Base-by-base conservation (phyloP, 1,140 invertebrate genomes). In the Campoletis sonorensis region DNA sequence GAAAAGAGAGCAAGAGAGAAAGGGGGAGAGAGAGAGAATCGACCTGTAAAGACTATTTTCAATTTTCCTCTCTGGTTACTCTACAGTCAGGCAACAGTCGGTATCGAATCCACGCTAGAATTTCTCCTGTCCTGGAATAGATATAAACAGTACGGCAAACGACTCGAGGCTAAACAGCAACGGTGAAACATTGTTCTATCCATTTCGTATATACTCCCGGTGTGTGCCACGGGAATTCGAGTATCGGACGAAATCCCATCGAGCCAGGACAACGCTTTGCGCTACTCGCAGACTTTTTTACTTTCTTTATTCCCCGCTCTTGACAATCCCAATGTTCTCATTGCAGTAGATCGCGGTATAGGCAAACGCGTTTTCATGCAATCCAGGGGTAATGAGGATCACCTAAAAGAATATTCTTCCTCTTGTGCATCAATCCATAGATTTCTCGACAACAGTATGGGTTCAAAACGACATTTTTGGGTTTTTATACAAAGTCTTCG, bases 221-320 rank as follows among this genome's bases (percentile, higher is more conserved):
- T 64, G 21, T n/a, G n/a, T n/a, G 18, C 49, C 58, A 21, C 58
- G 61, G 61, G 8, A 64, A 23, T 64, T 64, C 61, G n/a, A 15
- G 61, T 27, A 27, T 64, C 23, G 61, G 23, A 2, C 58, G 58
- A 64, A 64, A 64, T 64, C 61, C 61, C 61, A 64, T 26, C 4
- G 61, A 64, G 26, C n/a, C 61, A 64, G 61, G 26, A 64, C 61
- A 64, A 64, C 61, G 61, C 27, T 64, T 64, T 64, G 26, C 23
- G 26, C 61, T 58, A 64, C 21, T 27, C 21, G 61, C n/a, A 64
- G 23, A 23, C 23, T 64, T 64, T 64, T 27, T 23, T 23, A 27
- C 61, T 23, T 1, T 8, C n/a, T 1, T 23, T 23, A 23, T 64
- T 13, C n/a, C n/a, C 10, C 23, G 11, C 51, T 45, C 40, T 45